These are phyloP conservation scores for Ameiurus melas DNA, from an alignment of 2,113 vertebrate species.

Conservation along the genomic window DNA sequence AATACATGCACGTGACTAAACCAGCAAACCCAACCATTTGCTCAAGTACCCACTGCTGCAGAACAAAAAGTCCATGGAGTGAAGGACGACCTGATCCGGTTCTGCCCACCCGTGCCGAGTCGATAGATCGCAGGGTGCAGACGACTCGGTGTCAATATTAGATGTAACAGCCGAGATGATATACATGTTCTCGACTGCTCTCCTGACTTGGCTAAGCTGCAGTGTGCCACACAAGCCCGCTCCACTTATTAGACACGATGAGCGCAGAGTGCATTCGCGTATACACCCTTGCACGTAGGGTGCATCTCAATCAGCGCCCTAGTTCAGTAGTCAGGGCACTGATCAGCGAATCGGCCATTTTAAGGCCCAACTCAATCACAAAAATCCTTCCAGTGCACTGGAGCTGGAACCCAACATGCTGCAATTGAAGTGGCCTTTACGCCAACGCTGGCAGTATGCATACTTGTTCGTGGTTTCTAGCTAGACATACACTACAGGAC, in stretches of 20 bases:
- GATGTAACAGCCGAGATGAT: neutral
- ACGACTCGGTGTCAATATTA: neutral
- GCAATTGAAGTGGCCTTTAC: no score
- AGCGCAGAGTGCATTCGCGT: neutral
- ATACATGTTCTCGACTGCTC: neutral
- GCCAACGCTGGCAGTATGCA: neutral
- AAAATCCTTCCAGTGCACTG: no score
- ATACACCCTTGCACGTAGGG: neutral
- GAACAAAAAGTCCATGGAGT: neutral
- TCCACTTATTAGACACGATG: neutral
- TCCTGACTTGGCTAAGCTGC: neutral
- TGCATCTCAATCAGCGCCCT: no score
- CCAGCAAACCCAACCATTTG: neutral
- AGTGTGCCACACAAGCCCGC: neutral
- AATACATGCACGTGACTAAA: neutral
- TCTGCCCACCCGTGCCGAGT: neutral
- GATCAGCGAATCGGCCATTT: no score
- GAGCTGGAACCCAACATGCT: no score
- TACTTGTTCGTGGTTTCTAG: neutral
- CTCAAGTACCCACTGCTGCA: neutral
- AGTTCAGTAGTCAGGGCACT: no score
- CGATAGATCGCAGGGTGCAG: neutral
- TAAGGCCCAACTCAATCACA: no score
- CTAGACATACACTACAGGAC: neutral
- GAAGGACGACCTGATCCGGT: neutral